Evolutionary conservation across 2,797 vertebrate genomes (phyloP).

Genomic region (Darevskia nairensis): DNA sequence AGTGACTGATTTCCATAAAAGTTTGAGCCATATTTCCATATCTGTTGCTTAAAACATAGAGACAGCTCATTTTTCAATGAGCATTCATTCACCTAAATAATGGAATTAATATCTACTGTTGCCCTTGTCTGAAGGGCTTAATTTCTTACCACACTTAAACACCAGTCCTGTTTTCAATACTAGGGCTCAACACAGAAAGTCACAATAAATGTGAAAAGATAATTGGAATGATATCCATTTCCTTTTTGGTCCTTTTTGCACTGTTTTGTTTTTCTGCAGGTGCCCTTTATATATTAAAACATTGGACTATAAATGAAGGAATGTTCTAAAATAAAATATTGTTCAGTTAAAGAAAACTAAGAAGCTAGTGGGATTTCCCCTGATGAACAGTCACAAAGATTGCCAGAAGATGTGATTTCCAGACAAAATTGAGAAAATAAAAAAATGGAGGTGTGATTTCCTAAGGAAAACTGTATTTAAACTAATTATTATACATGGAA

Average conservation of each 20-base stretch:
- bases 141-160: background rate
- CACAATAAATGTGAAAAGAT: background rate
- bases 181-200: background rate
- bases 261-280: background rate
- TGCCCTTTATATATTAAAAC: background rate
- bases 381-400: background rate
- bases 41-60: constrained; percentile 33
- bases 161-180: background rate
- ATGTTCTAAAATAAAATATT: too few relatives aligned
- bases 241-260: background rate
- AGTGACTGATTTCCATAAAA: constrained; percentile 14
- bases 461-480: background rate
- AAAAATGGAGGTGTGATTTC: background rate
- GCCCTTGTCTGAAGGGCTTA: background rate
- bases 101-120: constrained; percentile 20
- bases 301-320: too few relatives aligned
- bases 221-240: background rate
- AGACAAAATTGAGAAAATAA: background rate
- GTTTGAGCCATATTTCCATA: background rate
- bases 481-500: background rate
- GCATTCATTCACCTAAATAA: background rate
- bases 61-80: background rate
- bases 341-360: background rate
- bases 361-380: background rate
- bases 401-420: background rate